These are phyloP conservation scores for Littorina saxatilis DNA, from an alignment of 1,140 invertebrate species.

Conservation along the genomic window DNA sequence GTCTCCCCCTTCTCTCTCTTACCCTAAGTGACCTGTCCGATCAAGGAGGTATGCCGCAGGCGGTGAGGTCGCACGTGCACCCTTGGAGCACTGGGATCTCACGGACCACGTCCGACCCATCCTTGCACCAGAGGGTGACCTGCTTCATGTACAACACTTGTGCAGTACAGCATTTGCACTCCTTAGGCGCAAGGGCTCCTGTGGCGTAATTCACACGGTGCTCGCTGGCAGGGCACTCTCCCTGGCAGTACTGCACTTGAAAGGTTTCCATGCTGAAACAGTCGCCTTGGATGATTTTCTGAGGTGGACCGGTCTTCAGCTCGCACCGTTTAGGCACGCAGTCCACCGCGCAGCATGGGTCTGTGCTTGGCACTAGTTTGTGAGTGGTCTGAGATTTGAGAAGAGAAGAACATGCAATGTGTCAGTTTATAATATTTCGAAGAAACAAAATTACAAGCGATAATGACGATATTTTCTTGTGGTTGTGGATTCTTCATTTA, in stretches of 20 bases:
- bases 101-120: not conserved
- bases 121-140: not conserved
- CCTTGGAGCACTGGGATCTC: not conserved
- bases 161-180: constrained; percentile 10
- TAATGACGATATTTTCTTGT: not conserved
- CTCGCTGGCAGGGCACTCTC: not conserved
- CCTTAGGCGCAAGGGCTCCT: not conserved
- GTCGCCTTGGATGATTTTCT: not conserved
- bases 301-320: constrained; percentile 7
- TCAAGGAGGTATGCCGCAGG: too few species aligned
- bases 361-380: not conserved
- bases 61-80: constrained; percentile 1
- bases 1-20: too few species aligned
- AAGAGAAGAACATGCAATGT: too few species aligned
- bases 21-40: too few species aligned
- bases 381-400: constrained; percentile 20
- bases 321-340: not conserved
- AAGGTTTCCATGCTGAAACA: not conserved
- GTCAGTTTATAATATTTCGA: too few species aligned
- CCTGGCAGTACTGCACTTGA: constrained; percentile 19
- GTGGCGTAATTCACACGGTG: constrained; percentile 2
- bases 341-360: constrained; percentile 11
- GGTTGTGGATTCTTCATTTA: not conserved
- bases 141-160: not conserved
- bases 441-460: too few species aligned